Percentiles rank a stretch among this genome's conserved stretches.
phyloP scores from a whole-genome alignment of 2,888 invertebrate species.

The Stenodera caucasica region DNA sequence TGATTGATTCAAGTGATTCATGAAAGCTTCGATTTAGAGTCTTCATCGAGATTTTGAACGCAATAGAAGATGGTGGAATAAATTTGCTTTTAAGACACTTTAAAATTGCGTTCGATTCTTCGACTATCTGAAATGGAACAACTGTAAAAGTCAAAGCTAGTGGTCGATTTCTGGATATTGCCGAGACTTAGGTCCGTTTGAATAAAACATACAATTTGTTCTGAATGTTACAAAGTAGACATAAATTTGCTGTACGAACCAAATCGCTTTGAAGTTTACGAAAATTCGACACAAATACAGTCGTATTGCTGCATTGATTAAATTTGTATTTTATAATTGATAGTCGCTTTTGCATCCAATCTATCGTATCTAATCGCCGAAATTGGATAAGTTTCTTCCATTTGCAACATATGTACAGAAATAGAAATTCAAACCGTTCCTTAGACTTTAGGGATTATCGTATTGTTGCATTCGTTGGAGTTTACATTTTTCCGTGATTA shows the following conservation, averaged over 20 bases:
- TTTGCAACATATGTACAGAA: not conserved
- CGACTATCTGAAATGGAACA: too few species aligned
- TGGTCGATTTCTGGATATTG: not conserved
- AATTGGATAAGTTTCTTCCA: not conserved
- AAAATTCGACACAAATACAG: too few species aligned
- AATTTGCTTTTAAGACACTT: too few species aligned
- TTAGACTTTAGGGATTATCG: not conserved
- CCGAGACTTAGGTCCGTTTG: not conserved
- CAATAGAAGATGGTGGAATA: too few species aligned
- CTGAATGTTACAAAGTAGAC: not conserved
- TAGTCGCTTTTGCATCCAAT: not conserved
- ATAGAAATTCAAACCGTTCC: not conserved
- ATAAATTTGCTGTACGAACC: not conserved
- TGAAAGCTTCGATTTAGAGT: too few species aligned
- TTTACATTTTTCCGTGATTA: not conserved
- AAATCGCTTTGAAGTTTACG: not conserved
- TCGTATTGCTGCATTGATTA: not conserved
- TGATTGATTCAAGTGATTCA: too few species aligned
- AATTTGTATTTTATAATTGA: not conserved
- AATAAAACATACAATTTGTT: constrained; percentile 5
- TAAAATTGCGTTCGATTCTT: too few species aligned
- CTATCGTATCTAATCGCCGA: not conserved
- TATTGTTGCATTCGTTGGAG: not conserved
- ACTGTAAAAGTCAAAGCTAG: constrained; percentile 1
- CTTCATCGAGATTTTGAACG: too few species aligned